Evolutionary conservation across 2,113 vertebrate genomes (phyloP).

Genomic region (Larimichthys crocea): DNA sequence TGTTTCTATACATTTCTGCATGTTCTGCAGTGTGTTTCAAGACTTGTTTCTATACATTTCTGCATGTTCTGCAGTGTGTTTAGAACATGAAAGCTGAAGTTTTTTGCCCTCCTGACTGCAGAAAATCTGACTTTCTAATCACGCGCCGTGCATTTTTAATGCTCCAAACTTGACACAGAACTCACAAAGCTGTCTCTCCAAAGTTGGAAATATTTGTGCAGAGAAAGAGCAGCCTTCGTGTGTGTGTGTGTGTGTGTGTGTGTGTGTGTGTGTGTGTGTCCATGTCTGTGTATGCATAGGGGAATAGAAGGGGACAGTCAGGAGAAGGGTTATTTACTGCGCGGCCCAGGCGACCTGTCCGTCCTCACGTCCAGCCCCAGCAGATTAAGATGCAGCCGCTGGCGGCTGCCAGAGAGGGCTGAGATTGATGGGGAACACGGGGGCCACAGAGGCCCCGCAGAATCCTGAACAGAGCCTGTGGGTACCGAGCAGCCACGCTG

Average conservation of each 20-base stretch:
- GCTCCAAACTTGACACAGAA: conserved; percentile 2
- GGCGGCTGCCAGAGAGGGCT: conserved; percentile 70
- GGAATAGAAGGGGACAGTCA: conserved; percentile 65
- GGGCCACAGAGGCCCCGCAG: conserved; percentile 71
- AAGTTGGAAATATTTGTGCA: conserved; percentile 22
- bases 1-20: background rate
- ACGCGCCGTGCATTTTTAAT: conserved; percentile 5
- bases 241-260: no score
- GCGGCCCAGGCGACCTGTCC: conserved; percentile 75
- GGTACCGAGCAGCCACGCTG: conserved; percentile 39
- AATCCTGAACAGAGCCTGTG: conserved; percentile 74
- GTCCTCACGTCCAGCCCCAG: conserved; percentile 80
- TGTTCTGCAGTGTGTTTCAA: background rate
- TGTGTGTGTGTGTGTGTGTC: conserved; percentile 7
- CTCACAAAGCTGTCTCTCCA: background rate
- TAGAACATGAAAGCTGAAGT: background rate
- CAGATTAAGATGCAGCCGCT: conserved; percentile 81
- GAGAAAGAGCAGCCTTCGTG: conserved; percentile 19
- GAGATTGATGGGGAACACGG: conserved; percentile 81
- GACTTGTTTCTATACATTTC: background rate
- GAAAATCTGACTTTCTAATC: conserved; percentile 28
- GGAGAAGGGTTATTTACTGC: conserved; percentile 80
- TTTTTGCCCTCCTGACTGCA: conserved; percentile 2
- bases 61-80: background rate
- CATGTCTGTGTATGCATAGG: conserved; percentile 35